Evolutionary conservation across 1,140 invertebrate species (phyloP).

Genomic region (Ericerus pela): DNA sequence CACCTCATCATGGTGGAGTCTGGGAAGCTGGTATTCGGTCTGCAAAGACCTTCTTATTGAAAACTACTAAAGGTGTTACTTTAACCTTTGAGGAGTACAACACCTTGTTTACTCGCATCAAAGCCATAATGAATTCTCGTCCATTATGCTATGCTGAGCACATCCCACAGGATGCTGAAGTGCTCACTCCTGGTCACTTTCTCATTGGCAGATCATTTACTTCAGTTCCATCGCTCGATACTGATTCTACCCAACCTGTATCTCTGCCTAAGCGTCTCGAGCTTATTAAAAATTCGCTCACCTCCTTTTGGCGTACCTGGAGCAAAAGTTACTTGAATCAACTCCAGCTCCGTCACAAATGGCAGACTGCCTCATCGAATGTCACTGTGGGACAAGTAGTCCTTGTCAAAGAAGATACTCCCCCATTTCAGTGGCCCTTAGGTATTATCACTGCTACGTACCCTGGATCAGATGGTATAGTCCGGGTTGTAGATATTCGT

Average conservation of each 20-base stretch:
- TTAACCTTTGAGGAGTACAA: conserved; percentile 27
- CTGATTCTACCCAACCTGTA: conserved; percentile 4
- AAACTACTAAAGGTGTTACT: conserved; percentile 13
- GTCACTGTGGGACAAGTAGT: conserved; percentile 20
- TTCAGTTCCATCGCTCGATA: conserved; percentile 8
- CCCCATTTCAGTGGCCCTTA: no score
- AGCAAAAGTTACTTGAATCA: conserved; percentile 23
- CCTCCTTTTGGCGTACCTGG: conserved; percentile 26
- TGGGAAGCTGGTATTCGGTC: conserved; percentile 25
- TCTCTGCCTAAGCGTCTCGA: conserved; percentile 19
- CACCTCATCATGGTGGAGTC: conserved; percentile 17
- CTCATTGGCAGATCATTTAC: conserved; percentile 20
- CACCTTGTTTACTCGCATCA: conserved; percentile 24
- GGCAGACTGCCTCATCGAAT: conserved; percentile 15
- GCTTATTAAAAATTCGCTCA: conserved; percentile 16
- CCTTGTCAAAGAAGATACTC: conserved; percentile 20
- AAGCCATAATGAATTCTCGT: conserved; percentile 26
- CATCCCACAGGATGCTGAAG: conserved; percentile 23
- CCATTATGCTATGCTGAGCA: no score
- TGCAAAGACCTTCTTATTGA: conserved; percentile 17
- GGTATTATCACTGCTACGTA: conserved; percentile 21
- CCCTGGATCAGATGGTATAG: conserved; percentile 22
- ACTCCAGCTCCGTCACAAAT: conserved; percentile 24
- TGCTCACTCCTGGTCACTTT: conserved; percentile 27
- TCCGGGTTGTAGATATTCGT: conserved; percentile 14